Evolutionary conservation across 2,888 invertebrate genomes (phyloP), one percentile per base, ranked within the genome.

Genomic region (Sinelater perroti): DNA sequence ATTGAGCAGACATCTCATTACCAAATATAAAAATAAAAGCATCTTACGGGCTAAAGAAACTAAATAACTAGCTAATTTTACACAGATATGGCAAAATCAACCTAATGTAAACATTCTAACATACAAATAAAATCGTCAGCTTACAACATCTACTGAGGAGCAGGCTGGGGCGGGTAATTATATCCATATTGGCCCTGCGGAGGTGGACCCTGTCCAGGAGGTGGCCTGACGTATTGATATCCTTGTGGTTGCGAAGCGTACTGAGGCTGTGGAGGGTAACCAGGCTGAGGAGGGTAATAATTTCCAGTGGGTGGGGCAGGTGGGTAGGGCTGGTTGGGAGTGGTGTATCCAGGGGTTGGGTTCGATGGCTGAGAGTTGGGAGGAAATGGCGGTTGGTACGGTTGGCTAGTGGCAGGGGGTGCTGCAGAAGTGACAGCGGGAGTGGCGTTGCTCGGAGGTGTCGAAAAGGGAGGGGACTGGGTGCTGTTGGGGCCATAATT

Each of bases 141-240:
- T n/a, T n/a, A n/a, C n/a, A n/a, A 14, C 16, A 46, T 57, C 70
- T 85, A 88, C 75, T 88, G 88, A 20, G 87, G 83, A 62, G 72
- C 71, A 44, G 90, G 89, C 60, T 91, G 91, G 70, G 91, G 91
- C 73, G 90, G 91, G 45, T 89, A 87, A 73, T 91, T 91, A 28
- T 90, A 88, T 4, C 84, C 86, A 73, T 92, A 92, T 57, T 86
- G 85, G 55, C 87, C 87, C 63, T 90, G 88, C 3, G 90, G 85
- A 4, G 85, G 89, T 14, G 87, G 87, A 2, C 87, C 88, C 61
- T 89, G 89, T 2, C 88, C 89, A 20, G 82, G 82, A 1, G 86
- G 85, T 5, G 87, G 87, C 60, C 87, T 77, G 13, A 85, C 84
- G 50, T 87, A 86, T 56, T 86, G 85, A 73, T 87, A 87, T 13